Base-by-base conservation (phyloP, 2,888 invertebrate species). In the Nymphalis c-album region DNA sequence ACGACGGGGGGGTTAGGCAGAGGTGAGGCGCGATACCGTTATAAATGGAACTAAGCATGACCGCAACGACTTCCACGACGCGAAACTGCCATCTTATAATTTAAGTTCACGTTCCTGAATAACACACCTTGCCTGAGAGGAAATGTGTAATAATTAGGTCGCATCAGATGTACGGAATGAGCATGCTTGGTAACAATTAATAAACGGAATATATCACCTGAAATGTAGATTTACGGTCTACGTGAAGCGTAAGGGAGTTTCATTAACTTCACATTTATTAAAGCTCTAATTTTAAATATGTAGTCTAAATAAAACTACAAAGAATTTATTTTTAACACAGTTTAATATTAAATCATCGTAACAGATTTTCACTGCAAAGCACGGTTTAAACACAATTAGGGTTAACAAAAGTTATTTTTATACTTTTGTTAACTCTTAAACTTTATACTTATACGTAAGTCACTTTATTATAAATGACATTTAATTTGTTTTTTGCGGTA, bases 1-100 rank as follows among this genome's bases (percentile, higher is more conserved):
- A 86, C 86, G 86, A 81, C n/a, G 80, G 85, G 81, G 82, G 78
- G 77, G 80, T 72, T 77, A 79, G 78, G 79, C 73, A 77, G 80
- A 78, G 78, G 80, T 73, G 83, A 78, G 78, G 77, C 79, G 79
- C 80, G 82, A 81, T 80, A 80, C 79, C 78, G 78, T 80, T 83
- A 81, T 84, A 86, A 88, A 88, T 87, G 85, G 85, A 85, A 87
- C 87, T 87, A 86, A 88, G 84, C 84, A 85, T 85, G 83, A 80
- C 86, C 86, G 77, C 85, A 87, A 84, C 85, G 84, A 81, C 80
- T 82, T 79, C 79, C 79, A 75, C 75, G 78, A 64, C 67, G 70
- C 65, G 71, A 78, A 77, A 74, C 80, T 79, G 81, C 80, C 80
- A 80, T 80, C 78, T 77, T 74, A 71, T 69, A 69, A 71, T 74